A percentile compares a stretch with the other conserved stretches of the same genome.
Conservation (phyloP, 2,888 invertebrate species). For the Athetis lepigone region DNA sequence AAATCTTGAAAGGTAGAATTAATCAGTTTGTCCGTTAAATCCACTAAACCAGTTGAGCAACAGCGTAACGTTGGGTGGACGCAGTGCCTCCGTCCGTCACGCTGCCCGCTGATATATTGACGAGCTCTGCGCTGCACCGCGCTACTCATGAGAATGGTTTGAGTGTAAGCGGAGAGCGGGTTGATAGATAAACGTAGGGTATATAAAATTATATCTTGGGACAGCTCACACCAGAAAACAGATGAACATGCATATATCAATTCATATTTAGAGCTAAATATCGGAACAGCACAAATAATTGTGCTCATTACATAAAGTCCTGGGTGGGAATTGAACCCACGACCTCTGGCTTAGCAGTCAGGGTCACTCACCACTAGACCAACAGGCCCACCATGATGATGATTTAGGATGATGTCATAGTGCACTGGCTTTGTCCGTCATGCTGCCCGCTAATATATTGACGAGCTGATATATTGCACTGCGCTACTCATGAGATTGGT, state of each 20-base stretch:
- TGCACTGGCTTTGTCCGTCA: constrained; percentile 46
- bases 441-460: constrained; percentile 58
- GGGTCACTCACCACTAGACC: too few species aligned
- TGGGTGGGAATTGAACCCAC: too few species aligned
- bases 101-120: constrained; percentile 60
- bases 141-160: constrained; percentile 33
- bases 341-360: too few species aligned
- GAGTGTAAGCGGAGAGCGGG: constrained; percentile 8
- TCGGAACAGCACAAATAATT: too few species aligned
- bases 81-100: constrained; percentile 47
- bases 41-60: constrained; percentile 15
- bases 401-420: too few species aligned
- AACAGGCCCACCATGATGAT: too few species aligned
- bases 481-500: constrained; percentile 33
- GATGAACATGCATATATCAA: too few species aligned
- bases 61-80: constrained; percentile 4
- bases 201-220: too few species aligned
- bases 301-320: too few species aligned
- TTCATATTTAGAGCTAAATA: too few species aligned
- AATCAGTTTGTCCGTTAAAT: constrained; percentile 4
- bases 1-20: not conserved
- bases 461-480: constrained; percentile 44
- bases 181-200: too few species aligned
- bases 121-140: constrained; percentile 38
- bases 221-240: too few species aligned